These are phyloP conservation scores for Clytia hemisphaerica DNA, from an alignment of 30 jellyfish, hydroid and myxozoan species.

Conservation along the genomic window DNA sequence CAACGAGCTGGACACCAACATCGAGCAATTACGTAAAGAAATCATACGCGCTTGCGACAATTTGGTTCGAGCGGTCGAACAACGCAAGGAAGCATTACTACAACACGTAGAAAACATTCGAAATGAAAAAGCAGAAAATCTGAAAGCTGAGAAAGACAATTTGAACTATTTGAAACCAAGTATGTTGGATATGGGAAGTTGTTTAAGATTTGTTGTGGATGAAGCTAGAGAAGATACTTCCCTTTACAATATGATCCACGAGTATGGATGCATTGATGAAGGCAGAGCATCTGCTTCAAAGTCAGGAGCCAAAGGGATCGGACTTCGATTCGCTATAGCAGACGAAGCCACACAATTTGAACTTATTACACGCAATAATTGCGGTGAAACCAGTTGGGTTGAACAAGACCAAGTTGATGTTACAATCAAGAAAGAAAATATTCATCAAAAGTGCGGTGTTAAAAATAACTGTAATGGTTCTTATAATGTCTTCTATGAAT, in stretches of 20 bases:
- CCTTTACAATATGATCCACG: neutral
- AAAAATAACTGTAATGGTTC: conserved; percentile 20
- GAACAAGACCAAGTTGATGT: conserved; percentile 32
- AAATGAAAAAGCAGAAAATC: neutral
- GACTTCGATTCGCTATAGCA: conserved; percentile 13
- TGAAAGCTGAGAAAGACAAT: neutral
- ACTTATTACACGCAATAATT: neutral
- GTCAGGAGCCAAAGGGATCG: conserved; percentile 8
- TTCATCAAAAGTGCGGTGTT: neutral
- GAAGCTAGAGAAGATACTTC: no score
- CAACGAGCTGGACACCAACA: conserved; percentile 13
- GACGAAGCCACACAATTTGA: conserved; percentile 31
- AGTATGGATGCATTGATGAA: conserved; percentile 21
- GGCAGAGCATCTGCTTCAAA: conserved; percentile 20
- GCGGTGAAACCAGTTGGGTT: conserved; percentile 32
- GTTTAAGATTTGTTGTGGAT: conserved; percentile 12
- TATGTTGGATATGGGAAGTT: neutral
- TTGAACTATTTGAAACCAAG: neutral
- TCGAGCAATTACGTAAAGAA: neutral
- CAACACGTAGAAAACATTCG: conserved; percentile 5
- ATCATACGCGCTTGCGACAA: neutral
- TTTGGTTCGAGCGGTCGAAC: neutral
- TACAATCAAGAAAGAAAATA: neutral
- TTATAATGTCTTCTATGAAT: conserved; percentile 17
- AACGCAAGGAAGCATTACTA: neutral